phyloP scores from a whole-genome alignment of 2,113 vertebrate genomes.

The Phasianus colchicus region DNA sequence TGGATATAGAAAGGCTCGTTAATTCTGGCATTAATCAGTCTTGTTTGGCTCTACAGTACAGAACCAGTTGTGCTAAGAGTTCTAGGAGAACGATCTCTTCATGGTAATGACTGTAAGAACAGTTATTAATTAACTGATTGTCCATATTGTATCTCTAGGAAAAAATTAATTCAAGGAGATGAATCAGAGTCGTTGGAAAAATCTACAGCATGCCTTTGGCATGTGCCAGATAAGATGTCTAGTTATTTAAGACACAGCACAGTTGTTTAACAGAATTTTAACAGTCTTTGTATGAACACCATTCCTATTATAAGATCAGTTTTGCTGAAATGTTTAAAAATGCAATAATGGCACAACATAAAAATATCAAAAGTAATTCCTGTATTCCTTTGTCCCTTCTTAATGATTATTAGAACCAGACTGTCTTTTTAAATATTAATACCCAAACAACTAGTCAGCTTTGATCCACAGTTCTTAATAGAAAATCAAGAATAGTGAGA shows the following conservation, averaged over 20 bases:
- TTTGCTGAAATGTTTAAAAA: constrained; percentile 47
- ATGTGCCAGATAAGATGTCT: constrained; percentile 56
- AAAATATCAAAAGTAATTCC: constrained; percentile 1
- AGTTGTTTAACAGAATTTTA: constrained; percentile 71
- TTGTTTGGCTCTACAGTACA: constrained; percentile 14
- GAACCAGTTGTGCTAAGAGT: constrained; percentile 20
- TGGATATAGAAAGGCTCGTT: constrained; percentile 21
- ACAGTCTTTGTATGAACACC: constrained; percentile 39
- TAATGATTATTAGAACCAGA: background rate
- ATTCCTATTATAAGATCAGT: constrained; percentile 18
- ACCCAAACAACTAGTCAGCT: background rate
- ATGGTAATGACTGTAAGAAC: constrained; percentile 36
- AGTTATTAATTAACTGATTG: constrained; percentile 43
- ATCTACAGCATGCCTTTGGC: constrained; percentile 52
- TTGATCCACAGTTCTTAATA: background rate
- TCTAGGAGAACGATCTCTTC: constrained; percentile 44
- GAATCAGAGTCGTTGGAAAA: constrained; percentile 53
- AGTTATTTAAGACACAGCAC: constrained; percentile 57
- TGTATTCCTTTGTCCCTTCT: background rate
- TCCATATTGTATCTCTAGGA: constrained; percentile 4
- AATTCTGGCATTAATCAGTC: constrained; percentile 42
- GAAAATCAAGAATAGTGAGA: background rate
- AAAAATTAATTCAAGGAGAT: constrained; percentile 44
- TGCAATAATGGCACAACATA: background rate
- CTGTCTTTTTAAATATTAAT: background rate